Evolutionary conservation across 2,888 invertebrate genomes (phyloP).

Genomic region (Eudasyphora cyanicolor): DNA sequence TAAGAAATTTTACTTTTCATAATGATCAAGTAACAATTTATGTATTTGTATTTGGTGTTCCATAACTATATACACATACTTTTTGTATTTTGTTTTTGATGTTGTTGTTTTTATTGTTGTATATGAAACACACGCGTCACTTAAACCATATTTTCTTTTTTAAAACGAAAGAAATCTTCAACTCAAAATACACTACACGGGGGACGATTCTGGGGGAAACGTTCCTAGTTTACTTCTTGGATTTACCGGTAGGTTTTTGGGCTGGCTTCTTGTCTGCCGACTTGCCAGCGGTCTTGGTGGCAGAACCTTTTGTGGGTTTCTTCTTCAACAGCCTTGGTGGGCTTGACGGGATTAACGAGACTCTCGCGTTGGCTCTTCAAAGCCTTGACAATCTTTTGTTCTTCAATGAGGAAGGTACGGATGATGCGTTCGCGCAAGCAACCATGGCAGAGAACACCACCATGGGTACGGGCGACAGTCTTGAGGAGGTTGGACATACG

Average conservation of each 20-base stretch:
- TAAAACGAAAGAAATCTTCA: too few species aligned
- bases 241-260: slow-evolving; percentile 73
- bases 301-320: slow-evolving; percentile 71
- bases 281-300: slow-evolving; percentile 71
- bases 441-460: slow-evolving; percentile 97
- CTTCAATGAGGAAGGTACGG: slow-evolving; percentile 99
- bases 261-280: slow-evolving; percentile 75
- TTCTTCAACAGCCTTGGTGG: slow-evolving; percentile 70
- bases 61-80: too few species aligned
- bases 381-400: slow-evolving; percentile 99
- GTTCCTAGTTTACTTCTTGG: slow-evolving; percentile 74
- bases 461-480: slow-evolving; percentile 98
- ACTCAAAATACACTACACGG: too few species aligned
- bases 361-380: slow-evolving; percentile 91
- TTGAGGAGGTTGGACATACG: slow-evolving; percentile 96
- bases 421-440: slow-evolving; percentile 98
- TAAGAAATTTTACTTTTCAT: too few species aligned
- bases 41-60: too few species aligned
- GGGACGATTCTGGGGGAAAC: too few species aligned
- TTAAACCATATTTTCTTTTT: too few species aligned
- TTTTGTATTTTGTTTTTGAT: too few species aligned
- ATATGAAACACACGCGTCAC: too few species aligned
- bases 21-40: too few species aligned
- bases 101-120: too few species aligned
- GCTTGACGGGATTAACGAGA: slow-evolving; percentile 74